Evolutionary conservation across 2,888 invertebrate species (phyloP), one percentile per base, ranked within the genome.

Genomic region (Thymelicus acteon): DNA sequence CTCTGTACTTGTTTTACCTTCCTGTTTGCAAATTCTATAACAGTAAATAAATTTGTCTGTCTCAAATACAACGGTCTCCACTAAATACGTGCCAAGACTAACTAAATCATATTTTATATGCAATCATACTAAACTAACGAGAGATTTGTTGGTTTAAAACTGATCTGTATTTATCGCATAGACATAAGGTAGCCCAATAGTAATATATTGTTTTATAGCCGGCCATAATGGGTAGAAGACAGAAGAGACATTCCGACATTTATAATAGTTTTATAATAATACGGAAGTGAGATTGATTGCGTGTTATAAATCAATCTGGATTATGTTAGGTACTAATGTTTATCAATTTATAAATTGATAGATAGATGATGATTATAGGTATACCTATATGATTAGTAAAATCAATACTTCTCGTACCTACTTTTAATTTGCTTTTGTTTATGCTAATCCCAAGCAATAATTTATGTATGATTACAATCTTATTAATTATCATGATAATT

Each of bases 191-290:
- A 60, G 67, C 60, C 7, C 8, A 31, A 66, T 60, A 49, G 39
- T 67, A 60, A 60, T 67, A 44, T 60, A 47, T 61, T 47, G 24
- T 67, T 67, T 67, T 67, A 67, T 60, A 49, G 60, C 48, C 49
- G 60, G 60, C 49, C 4, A 60, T 49, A 57, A 57, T 57, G 57
- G 31, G 19, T 52, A 15, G 49, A 31, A 31, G 57, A 24, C 57
- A 31, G 31, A 6, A 57, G 31, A 57, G 7, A 31, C 6, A 57
- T 31, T 57, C 57, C 13, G 12, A 57, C 57, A 31, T 57, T 57
- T 13, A n/a, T n/a, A n/a, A n/a, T n/a, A 31, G 8, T 57, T 57
- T 31, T 31, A 31, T 6, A 31, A 12, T 31, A 5, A 31, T 12
- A 57, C 24, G 24, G 57, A 31, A 57, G 13, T 31, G 31, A 54